Percentiles rank a stretch among this genome's conserved stretches.
These are phyloP conservation scores for Phocoena phocoena DNA, from an alignment of 2,113 vertebrate genomes.

Conservation along the genomic window DNA sequence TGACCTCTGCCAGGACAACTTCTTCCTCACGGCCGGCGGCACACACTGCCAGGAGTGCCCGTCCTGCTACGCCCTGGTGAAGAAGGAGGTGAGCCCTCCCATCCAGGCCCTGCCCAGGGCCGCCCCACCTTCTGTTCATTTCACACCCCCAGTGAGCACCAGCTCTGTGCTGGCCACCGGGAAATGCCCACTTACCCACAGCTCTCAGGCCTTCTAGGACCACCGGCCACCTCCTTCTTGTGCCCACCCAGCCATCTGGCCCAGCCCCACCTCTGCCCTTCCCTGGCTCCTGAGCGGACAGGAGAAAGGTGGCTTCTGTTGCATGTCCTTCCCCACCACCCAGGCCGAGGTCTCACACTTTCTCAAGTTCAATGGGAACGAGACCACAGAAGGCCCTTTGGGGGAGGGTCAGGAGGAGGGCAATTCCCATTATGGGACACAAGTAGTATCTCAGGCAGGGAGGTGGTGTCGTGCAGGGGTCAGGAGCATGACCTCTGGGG, in stretches of 20 bases:
- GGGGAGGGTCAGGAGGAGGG: too few species aligned
- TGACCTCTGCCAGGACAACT: slow-evolving; percentile 91
- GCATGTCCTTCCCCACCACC: neutral
- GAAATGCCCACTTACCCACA: fast-evolving
- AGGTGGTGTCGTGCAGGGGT: too few species aligned
- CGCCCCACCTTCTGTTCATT: fast-evolving
- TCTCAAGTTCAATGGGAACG: neutral
- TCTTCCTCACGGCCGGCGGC: slow-evolving; percentile 84
- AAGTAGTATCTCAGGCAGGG: neutral
- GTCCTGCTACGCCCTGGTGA: slow-evolving; percentile 90
- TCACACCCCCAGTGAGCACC: fast-evolving
- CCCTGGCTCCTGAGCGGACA: too few species aligned
- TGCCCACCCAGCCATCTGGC: neutral
- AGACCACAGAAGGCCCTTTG: fast-evolving
- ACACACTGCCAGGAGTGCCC: slow-evolving; percentile 92
- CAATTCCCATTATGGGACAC: fast-evolving
- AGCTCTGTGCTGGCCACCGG: fast-evolving
- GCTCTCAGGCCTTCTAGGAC: neutral
- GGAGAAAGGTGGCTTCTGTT: neutral
- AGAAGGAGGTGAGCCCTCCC: slow-evolving; percentile 85
- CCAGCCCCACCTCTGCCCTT: neutral
- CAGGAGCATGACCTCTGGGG: neutral
- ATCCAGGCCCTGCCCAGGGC: fast-evolving
- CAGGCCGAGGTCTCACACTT: neutral
- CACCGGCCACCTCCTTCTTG: neutral